Conservation (phyloP, 2,797 vertebrate species). For the Sebastes hubbsi region DNA sequence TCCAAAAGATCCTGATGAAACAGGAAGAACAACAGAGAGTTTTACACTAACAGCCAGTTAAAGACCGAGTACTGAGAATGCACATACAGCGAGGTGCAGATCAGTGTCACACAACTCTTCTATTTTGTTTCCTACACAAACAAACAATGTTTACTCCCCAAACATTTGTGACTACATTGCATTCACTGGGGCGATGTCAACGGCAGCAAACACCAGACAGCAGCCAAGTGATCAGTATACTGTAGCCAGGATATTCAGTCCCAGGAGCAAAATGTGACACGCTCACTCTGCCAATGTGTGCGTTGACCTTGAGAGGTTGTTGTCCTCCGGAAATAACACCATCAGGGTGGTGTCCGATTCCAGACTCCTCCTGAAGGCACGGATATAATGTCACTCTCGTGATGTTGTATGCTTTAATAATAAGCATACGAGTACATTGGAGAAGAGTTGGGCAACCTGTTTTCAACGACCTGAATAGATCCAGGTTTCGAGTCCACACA, state of each 20-base stretch:
- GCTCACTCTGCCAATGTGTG: neutral
- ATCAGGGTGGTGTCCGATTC: neutral
- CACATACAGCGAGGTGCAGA: neutral
- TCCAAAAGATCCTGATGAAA: constrained; percentile 94
- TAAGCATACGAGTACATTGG: neutral
- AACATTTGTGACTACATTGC: neutral
- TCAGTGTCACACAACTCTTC: neutral
- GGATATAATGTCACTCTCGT: neutral
- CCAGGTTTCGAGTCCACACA: neutral
- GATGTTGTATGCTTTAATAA: neutral
- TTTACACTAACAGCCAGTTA: neutral
- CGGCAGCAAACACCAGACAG: neutral
- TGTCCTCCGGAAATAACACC: neutral
- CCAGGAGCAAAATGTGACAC: neutral
- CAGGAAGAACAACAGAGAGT: neutral
- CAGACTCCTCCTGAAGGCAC: neutral
- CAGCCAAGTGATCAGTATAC: neutral
- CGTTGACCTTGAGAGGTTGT: neutral
- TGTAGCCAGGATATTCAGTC: neutral
- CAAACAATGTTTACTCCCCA: neutral
- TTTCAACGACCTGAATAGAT: neutral
- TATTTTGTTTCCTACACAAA: neutral
- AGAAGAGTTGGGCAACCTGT: neutral
- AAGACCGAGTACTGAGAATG: neutral
- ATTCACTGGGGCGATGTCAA: neutral